Percentiles rank a stretch among this genome's conserved stretches.
phyloP scores from a whole-genome alignment of 92 coral and sea anemone genomes.

The Montipora capitata region DNA sequence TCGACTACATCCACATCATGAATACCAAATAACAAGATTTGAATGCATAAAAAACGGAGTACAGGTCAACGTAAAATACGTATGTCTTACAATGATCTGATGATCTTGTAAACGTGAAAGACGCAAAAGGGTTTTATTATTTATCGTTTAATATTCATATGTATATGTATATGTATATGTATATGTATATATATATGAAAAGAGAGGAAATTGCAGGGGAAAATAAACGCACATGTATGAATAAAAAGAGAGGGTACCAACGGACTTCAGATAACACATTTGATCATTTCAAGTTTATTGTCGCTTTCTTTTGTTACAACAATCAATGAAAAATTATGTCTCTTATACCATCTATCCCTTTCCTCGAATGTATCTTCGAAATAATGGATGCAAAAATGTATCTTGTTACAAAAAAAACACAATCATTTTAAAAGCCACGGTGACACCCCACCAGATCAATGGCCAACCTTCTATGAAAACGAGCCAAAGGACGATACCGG shows the following conservation, averaged over 20 bases:
- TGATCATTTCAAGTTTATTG: no score
- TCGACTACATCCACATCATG: no score
- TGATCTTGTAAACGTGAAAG: neutral
- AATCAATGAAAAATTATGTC: neutral
- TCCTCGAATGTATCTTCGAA: neutral
- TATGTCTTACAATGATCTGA: no score
- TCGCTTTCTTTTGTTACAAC: neutral
- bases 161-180: neutral
- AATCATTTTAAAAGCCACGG: neutral
- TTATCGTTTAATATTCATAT: neutral
- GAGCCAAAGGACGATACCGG: slow-evolving; percentile 16
- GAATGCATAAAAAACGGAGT: no score
- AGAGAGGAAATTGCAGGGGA: no score
- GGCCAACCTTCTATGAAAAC: slow-evolving; percentile 16
- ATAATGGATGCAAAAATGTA: neutral
- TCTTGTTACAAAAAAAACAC: neutral
- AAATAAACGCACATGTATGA: no score
- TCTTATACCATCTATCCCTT: neutral
- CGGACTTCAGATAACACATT: no score
- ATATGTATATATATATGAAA: neutral
- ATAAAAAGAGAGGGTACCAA: no score
- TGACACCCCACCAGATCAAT: neutral
- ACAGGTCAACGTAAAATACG: no score
- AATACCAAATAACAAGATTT: no score
- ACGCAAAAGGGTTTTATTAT: neutral